Percentiles rank a stretch among this genome's conserved stretches.
phyloP scores from a whole-genome alignment of 1,140 invertebrate genomes.

The Pseudoatta argentina region DNA sequence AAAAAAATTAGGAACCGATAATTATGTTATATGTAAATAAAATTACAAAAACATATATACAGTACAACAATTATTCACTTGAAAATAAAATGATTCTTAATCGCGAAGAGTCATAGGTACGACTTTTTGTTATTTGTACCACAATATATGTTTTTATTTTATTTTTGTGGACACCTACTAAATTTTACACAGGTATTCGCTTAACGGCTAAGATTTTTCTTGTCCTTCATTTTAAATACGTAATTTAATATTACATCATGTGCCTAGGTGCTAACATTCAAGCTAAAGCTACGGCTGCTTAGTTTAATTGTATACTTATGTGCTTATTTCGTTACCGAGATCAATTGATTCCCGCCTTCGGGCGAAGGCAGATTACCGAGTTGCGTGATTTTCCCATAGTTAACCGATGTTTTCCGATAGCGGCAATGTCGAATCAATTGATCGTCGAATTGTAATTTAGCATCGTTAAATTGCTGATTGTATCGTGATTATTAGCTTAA shows the following conservation, averaged over 20 bases:
- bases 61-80: background rate
- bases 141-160: slow-evolving; percentile 87
- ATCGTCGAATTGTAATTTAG: slow-evolving; percentile 76
- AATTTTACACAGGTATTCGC: slow-evolving; percentile 86
- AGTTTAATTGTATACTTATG: slow-evolving; percentile 86
- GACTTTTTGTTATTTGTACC: slow-evolving; percentile 84
- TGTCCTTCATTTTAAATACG: slow-evolving; percentile 83
- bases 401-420: slow-evolving; percentile 50
- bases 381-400: slow-evolving; percentile 40
- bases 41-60: background rate
- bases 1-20: background rate
- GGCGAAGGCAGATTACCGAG: slow-evolving; percentile 50
- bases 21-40: background rate
- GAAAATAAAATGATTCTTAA: slow-evolving; percentile 21
- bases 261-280: slow-evolving; percentile 86
- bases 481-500: slow-evolving; percentile 85
- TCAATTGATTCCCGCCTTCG: slow-evolving; percentile 76
- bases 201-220: slow-evolving; percentile 82
- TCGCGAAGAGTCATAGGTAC: slow-evolving; percentile 50
- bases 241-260: slow-evolving; percentile 86
- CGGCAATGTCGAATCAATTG: slow-evolving; percentile 77
- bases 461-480: slow-evolving; percentile 84
- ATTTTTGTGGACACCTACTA: slow-evolving; percentile 87
- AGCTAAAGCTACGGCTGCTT: slow-evolving; percentile 85
- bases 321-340: slow-evolving; percentile 80